Evolutionary conservation across 2,797 vertebrate species (phyloP).

Genomic region (Anguilla pacifica): DNA sequence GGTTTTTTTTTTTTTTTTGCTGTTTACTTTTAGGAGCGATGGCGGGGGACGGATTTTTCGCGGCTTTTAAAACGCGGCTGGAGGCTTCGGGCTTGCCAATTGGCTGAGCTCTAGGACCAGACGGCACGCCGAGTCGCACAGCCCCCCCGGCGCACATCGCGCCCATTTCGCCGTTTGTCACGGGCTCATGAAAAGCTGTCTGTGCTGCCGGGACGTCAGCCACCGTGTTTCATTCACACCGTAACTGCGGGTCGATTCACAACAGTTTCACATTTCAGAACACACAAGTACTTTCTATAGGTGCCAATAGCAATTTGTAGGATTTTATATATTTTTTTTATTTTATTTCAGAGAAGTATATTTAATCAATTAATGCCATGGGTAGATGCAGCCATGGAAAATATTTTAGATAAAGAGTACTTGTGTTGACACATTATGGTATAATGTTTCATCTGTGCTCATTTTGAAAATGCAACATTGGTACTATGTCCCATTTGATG

Average conservation of each 20-base stretch:
- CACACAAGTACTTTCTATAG: neutral
- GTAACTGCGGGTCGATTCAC: neutral
- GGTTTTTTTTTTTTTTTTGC: neutral
- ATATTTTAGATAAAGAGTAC: neutral
- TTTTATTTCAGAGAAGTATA: neutral
- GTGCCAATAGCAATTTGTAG: neutral
- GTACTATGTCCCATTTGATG: neutral
- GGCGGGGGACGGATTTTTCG: neutral
- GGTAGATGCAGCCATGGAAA: neutral
- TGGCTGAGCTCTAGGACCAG: neutral
- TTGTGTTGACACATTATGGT: neutral
- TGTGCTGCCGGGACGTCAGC: neutral
- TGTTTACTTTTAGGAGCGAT: neutral
- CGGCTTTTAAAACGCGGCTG: neutral
- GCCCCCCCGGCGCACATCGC: neutral
- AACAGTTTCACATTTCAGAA: neutral
- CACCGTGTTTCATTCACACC: neutral
- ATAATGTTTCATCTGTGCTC: neutral
- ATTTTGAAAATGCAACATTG: neutral
- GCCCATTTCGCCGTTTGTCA: neutral
- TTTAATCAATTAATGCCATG: neutral
- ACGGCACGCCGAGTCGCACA: neutral
- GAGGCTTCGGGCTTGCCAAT: neutral
- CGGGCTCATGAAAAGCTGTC: neutral
- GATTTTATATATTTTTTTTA: neutral